These are phyloP conservation scores for Folsomia manolachei DNA, from an alignment of 2,888 invertebrate genomes.

Conservation along the genomic window DNA sequence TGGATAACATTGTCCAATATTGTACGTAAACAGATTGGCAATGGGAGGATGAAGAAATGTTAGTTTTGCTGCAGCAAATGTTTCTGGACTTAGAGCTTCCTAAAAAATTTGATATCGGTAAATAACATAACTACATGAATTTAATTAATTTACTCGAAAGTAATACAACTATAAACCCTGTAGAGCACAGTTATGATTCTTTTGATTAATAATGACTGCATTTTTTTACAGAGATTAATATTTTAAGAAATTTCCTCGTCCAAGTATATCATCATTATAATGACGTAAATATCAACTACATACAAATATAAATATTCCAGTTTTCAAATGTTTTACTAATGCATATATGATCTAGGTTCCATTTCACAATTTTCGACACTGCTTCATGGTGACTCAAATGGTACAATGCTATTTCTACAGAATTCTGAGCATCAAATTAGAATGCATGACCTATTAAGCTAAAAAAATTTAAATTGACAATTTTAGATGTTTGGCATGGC, in stretches of 20 bases:
- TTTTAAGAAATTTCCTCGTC: constrained; percentile 69
- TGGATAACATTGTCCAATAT: not conserved
- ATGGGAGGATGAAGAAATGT: constrained; percentile 76
- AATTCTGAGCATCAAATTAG: not conserved
- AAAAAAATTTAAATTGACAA: no score
- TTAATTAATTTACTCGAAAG: no score
- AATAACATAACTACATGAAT: no score
- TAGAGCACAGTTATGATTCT: no score
- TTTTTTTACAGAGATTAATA: constrained; percentile 67
- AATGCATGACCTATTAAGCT: not conserved
- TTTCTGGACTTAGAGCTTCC: constrained; percentile 73
- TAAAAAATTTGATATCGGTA: constrained; percentile 71
- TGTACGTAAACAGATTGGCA: constrained; percentile 58
- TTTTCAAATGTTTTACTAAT: not conserved
- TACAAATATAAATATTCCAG: not conserved
- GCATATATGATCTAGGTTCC: no score
- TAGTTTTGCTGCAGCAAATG: constrained; percentile 72
- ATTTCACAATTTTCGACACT: constrained; percentile 83
- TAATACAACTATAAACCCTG: no score
- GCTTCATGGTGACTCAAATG: constrained; percentile 84
- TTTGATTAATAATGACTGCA: no score
- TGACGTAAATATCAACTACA: constrained; percentile 66
- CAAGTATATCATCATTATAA: constrained; percentile 78
- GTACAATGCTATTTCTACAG: constrained; percentile 54
- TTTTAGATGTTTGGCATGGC: constrained; percentile 78